phyloP scores from a whole-genome alignment of 2,888 invertebrate species.

The Autographa gamma region DNA sequence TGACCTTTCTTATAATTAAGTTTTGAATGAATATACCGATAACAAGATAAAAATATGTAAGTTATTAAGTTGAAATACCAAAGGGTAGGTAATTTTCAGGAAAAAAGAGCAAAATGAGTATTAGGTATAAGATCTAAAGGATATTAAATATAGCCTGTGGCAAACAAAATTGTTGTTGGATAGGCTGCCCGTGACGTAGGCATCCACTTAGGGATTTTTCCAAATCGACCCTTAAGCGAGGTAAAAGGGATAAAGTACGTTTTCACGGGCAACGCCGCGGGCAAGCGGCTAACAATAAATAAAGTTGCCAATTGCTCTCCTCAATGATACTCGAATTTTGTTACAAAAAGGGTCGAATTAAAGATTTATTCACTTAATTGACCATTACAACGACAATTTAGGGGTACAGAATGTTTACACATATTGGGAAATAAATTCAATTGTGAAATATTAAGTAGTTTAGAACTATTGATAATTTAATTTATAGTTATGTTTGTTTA shows the following conservation, averaged over 20 bases:
- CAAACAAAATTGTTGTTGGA: conserved; percentile 39
- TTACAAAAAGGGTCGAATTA: conserved; percentile 42
- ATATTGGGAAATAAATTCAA: conserved; percentile 24
- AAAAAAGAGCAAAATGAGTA: conserved; percentile 21
- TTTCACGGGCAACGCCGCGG: conserved; percentile 58
- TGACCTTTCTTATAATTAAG: conserved; percentile 24
- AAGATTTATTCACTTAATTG: conserved; percentile 50
- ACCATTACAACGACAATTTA: conserved; percentile 18
- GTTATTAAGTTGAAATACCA: conserved; percentile 2
- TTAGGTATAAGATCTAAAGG: conserved; percentile 27
- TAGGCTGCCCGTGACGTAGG: conserved; percentile 46
- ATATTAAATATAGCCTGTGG: conserved; percentile 37
- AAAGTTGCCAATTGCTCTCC: conserved; percentile 58
- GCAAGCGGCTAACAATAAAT: conserved; percentile 55
- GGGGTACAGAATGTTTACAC: conserved; percentile 7
- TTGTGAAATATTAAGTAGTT: not conserved
- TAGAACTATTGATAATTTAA: not conserved
- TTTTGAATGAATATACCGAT: conserved; percentile 18
- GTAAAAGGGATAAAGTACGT: conserved; percentile 60
- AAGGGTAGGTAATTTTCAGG: conserved; percentile 8
- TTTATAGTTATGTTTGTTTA: no score
- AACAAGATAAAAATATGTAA: not conserved
- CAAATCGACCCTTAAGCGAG: conserved; percentile 54
- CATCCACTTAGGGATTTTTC: conserved; percentile 57
- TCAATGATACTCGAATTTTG: conserved; percentile 53